Evolutionary conservation across 1,140 invertebrate species (phyloP), one percentile per base, ranked within the genome.

Genomic region (Leptinotarsa undecemlineata): DNA sequence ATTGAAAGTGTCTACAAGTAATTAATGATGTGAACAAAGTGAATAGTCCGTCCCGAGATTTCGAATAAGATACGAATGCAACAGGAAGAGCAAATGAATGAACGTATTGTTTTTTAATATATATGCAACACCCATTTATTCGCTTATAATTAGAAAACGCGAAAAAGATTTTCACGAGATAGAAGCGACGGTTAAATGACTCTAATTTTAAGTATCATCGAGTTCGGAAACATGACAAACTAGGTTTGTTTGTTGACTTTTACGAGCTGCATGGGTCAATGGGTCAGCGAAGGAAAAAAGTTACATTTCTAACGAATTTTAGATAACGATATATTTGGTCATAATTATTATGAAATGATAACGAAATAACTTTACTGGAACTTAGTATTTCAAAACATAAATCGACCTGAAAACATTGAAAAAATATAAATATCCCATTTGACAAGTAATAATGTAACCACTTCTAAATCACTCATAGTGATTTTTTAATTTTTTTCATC

Each of bases 61-160:
- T 57, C n/a, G 51, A 57, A 57, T 57, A 4, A 15, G 51, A 57
- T 57, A 57, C 15, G 14, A 57, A 19, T 57, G 51, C 51, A 57
- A 57, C 51, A 57, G 51, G 51, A 57, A 57, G n/a, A 57, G 51
- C 51, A 19, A 57, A 57, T 57, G 51, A 57, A 57, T 57, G 4
- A 57, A 57, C 51, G 51, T 57, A 57, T 57, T 57, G 51, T 57
- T 57, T 57, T 51, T 57, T 57, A 57, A 57, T 57, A n/a, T 57
- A 57, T 57, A 57, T 57, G 51, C 51, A 19, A 57, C 33, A 42
- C 51, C 14, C 51, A 57, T 57, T 57, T 57, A 57, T 57, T 57
- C n/a, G 51, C 51, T 57, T 19, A 4, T 57, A 57, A 57, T 57
- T 57, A 57, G 51, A 57, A 19, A 57, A 57, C 1, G 17, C 8